Percentiles rank a stretch among this genome's conserved stretches.
phyloP scores from a whole-genome alignment of 1,140 invertebrate species.

The Drosophila tsacasi region DNA sequence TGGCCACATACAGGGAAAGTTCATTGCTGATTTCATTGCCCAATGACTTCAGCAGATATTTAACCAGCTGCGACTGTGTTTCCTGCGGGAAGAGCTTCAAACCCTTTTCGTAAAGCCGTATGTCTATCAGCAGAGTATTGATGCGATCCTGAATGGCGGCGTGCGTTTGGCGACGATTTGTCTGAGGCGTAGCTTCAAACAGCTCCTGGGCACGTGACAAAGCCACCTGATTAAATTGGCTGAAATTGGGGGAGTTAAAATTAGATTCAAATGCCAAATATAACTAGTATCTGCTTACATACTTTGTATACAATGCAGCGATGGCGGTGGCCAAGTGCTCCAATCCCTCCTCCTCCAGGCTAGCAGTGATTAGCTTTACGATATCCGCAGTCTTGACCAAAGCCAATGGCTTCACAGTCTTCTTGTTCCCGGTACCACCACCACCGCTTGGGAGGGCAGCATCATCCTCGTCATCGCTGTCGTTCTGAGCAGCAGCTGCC shows the following conservation, averaged over 20 bases:
- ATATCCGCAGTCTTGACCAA: slow-evolving; percentile 89
- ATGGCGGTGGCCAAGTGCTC: slow-evolving; percentile 88
- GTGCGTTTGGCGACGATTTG: slow-evolving; percentile 91
- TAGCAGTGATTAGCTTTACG: slow-evolving; percentile 87
- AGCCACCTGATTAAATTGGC: slow-evolving; percentile 85
- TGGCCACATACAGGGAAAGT: slow-evolving; percentile 90
- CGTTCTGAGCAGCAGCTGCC: slow-evolving; percentile 86
- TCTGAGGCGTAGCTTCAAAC: slow-evolving; percentile 90
- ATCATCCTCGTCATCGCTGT: slow-evolving; percentile 87
- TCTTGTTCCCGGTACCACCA: slow-evolving; percentile 29
- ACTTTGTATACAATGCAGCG: slow-evolving; percentile 87
- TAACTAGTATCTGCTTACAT: not conserved
- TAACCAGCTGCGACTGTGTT: slow-evolving; percentile 89
- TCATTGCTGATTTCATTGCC: slow-evolving; percentile 94
- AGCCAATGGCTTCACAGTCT: slow-evolving; percentile 59
- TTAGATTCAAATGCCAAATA: no score
- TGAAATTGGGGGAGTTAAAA: slow-evolving; percentile 31
- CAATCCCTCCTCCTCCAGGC: slow-evolving; percentile 88
- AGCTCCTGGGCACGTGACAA: slow-evolving; percentile 89
- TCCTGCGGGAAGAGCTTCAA: slow-evolving; percentile 88
- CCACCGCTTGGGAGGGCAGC: slow-evolving; percentile 26
- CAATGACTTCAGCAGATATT: slow-evolving; percentile 93
- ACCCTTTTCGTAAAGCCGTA: slow-evolving; percentile 94
- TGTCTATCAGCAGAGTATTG: slow-evolving; percentile 90
- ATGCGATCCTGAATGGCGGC: slow-evolving; percentile 93